Conservation (phyloP, 2,888 invertebrate species). For the Mythimna impura region DNA sequence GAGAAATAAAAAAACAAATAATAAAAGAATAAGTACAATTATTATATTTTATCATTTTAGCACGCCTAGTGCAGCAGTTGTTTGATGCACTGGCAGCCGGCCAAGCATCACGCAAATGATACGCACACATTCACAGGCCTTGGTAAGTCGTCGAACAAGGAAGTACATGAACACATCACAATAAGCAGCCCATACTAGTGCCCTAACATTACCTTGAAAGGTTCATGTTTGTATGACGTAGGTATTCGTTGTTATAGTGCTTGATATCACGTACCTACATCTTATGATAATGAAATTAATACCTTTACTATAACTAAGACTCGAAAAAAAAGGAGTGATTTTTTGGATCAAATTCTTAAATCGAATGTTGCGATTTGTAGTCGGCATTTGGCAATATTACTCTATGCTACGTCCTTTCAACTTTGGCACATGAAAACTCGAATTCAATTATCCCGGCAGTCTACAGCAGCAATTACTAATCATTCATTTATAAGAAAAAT, state of each 20-base stretch:
- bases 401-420: conserved; percentile 4
- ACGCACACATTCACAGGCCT: conserved; percentile 67
- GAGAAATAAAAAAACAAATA: conserved; percentile 67
- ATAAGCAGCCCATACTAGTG: conserved; percentile 68
- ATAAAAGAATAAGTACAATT: conserved; percentile 51
- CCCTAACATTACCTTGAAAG: conserved; percentile 79
- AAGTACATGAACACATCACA: conserved; percentile 66
- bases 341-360: conserved; percentile 49
- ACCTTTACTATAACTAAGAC: conserved; percentile 50
- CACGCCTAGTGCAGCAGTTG: conserved; percentile 66
- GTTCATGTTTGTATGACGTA: conserved; percentile 72
- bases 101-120: conserved; percentile 72
- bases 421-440: conserved; percentile 20
- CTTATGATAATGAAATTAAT: conserved; percentile 68
- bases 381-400: conserved; percentile 25
- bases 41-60: conserved; percentile 67
- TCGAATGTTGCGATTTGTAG: conserved; percentile 29
- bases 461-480: conserved; percentile 24
- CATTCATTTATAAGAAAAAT: conserved; percentile 69
- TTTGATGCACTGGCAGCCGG: conserved; percentile 77
- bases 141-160: conserved; percentile 70
- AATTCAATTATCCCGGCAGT: conserved; percentile 36
- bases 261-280: conserved; percentile 69
- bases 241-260: conserved; percentile 61
- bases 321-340: conserved; percentile 60